phyloP scores from a whole-genome alignment of 2,113 vertebrate genomes.

The Heloderma charlesbogerti region DNA sequence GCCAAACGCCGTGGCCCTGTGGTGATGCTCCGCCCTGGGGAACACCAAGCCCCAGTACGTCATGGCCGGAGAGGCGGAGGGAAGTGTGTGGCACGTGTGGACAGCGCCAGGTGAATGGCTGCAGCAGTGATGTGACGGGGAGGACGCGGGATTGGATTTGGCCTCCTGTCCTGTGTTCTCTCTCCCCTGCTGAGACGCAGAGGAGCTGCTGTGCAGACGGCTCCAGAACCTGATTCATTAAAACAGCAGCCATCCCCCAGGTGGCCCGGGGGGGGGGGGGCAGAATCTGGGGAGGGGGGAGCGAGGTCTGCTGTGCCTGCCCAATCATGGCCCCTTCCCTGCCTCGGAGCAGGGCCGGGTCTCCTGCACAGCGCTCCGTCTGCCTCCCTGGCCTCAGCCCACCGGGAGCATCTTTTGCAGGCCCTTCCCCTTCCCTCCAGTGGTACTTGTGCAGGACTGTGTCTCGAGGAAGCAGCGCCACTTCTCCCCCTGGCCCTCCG shows the following conservation, averaged over 20 bases:
- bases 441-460: no score
- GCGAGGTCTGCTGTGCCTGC: no score
- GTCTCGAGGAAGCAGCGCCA: no score
- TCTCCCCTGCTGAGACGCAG: slow-evolving; percentile 42
- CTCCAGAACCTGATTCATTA: slow-evolving; percentile 45
- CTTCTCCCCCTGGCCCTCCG: no score
- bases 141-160: slow-evolving; percentile 70
- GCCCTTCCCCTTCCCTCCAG: no score
- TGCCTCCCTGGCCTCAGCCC: no score
- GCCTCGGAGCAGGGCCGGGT: background rate
- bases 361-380: no score
- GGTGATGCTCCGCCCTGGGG: background rate
- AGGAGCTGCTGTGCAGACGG: slow-evolving; percentile 24
- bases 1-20: background rate
- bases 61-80: background rate
- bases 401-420: no score
- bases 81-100: background rate
- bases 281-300: no score
- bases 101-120: slow-evolving; percentile 78
- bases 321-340: no score
- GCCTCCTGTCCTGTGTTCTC: slow-evolving; percentile 49
- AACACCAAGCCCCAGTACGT: slow-evolving; percentile 11
- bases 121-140: background rate
- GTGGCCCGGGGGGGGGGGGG: no score
- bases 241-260: background rate